These are phyloP conservation scores for Sphenopsis melanotis DNA, from an alignment of 2,797 vertebrate species.

Conservation along the genomic window DNA sequence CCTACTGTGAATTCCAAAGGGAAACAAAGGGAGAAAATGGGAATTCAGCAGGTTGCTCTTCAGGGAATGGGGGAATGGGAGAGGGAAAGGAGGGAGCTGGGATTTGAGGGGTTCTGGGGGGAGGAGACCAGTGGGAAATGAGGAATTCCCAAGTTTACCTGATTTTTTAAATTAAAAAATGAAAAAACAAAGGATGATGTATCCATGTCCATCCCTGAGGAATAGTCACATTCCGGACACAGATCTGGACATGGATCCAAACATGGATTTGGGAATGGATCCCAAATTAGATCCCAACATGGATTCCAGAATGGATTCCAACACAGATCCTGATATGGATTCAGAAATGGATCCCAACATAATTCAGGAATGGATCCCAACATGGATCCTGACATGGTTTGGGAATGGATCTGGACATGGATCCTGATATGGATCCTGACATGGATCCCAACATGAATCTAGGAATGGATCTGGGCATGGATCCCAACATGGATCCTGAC, in stretches of 20 bases:
- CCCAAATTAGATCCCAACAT: neutral
- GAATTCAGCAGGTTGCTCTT: fast-evolving
- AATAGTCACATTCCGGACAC: fast-evolving
- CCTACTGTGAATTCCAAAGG: no score
- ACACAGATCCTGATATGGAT: fast-evolving
- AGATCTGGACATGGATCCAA: fast-evolving
- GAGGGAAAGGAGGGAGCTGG: neutral
- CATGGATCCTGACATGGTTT: fast-evolving
- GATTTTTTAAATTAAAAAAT: neutral
- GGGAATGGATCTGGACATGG: fast-evolving
- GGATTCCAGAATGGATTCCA: fast-evolving
- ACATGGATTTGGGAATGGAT: neutral
- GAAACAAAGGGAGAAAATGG: neutral
- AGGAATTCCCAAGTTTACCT: neutral
- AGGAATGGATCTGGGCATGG: no score
- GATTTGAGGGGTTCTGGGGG: neutral
- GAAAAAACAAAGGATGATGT: fast-evolving
- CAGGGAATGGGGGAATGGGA: neutral
- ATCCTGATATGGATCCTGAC: neutral
- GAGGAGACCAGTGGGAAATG: neutral
- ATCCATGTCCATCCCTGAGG: neutral
- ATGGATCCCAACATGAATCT: no score
- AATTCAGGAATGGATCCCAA: fast-evolving
- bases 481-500: no score
- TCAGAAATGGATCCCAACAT: fast-evolving